phyloP scores from a whole-genome alignment of 2,113 vertebrate genomes.

The Suncus etruscus region DNA sequence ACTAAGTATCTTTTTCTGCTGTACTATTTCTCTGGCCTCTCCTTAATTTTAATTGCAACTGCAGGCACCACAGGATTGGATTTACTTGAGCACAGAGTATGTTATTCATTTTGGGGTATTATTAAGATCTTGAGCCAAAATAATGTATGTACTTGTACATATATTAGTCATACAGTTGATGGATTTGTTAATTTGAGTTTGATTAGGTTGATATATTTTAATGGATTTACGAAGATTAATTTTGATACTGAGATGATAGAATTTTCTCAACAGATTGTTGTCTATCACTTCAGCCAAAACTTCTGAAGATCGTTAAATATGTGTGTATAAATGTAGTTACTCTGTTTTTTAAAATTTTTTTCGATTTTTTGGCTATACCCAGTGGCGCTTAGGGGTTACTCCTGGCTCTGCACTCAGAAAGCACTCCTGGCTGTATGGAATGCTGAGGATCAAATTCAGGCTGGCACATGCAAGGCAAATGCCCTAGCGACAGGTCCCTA shows the following conservation, averaged over 20 bases:
- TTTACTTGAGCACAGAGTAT: constrained; percentile 53
- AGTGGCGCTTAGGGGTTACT: too few relatives aligned
- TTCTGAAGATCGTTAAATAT: constrained; percentile 56
- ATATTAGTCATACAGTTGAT: constrained; percentile 16
- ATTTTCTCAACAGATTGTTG: constrained; percentile 33
- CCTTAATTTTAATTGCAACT: constrained; percentile 59
- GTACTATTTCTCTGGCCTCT: background rate
- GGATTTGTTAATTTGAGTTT: constrained; percentile 50
- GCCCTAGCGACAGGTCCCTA: too few relatives aligned
- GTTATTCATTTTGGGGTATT: constrained; percentile 30
- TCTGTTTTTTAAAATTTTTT: constrained; percentile 44
- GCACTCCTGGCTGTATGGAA: too few relatives aligned
- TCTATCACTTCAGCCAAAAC: constrained; percentile 42
- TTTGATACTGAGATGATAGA: constrained; percentile 37
- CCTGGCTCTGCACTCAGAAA: too few relatives aligned
- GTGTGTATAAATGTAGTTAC: background rate
- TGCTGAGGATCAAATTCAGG: too few relatives aligned
- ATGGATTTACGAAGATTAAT: constrained; percentile 34
- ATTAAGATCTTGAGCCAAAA: background rate
- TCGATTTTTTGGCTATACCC: too few relatives aligned
- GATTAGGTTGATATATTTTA: constrained; percentile 33
- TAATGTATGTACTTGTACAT: background rate
- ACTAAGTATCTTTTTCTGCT: too few relatives aligned
- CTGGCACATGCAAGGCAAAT: too few relatives aligned
- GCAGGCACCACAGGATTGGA: background rate